These are phyloP conservation scores for Antedon bifida DNA, from an alignment of 35 echinoderm and acorn worm species.

Conservation along the genomic window DNA sequence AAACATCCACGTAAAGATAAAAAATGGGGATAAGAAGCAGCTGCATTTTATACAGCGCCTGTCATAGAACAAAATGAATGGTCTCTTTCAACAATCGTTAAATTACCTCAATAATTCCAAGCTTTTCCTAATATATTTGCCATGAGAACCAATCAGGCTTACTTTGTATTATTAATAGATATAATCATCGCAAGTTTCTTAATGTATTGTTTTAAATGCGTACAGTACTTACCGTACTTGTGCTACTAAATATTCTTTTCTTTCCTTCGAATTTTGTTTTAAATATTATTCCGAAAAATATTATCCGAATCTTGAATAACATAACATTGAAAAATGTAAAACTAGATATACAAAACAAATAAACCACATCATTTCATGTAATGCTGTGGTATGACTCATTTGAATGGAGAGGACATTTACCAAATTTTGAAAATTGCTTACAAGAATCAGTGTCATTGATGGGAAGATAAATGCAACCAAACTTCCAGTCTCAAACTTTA, in stretches of 20 bases:
- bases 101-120: not conserved
- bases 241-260: not conserved
- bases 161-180: not conserved
- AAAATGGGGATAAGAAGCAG: not conserved
- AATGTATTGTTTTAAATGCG: too few relatives aligned
- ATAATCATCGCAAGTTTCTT: not conserved
- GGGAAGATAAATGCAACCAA: too few relatives aligned
- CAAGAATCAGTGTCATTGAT: too few relatives aligned
- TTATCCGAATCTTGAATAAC: not conserved
- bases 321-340: too few relatives aligned
- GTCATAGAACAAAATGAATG: not conserved
- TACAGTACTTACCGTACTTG: not conserved
- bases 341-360: too few relatives aligned
- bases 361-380: too few relatives aligned
- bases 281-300: not conserved
- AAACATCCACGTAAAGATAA: not conserved
- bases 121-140: not conserved
- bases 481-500: too few relatives aligned
- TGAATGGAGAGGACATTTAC: too few relatives aligned
- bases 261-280: not conserved
- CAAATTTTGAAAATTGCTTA: too few relatives aligned
- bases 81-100: too few relatives aligned
- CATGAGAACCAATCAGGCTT: not conserved
- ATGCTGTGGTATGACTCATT: too few relatives aligned
- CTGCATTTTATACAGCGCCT: not conserved